These are phyloP conservation scores for Fratercula arctica DNA, from an alignment of 2,797 vertebrate species.

Conservation along the genomic window DNA sequence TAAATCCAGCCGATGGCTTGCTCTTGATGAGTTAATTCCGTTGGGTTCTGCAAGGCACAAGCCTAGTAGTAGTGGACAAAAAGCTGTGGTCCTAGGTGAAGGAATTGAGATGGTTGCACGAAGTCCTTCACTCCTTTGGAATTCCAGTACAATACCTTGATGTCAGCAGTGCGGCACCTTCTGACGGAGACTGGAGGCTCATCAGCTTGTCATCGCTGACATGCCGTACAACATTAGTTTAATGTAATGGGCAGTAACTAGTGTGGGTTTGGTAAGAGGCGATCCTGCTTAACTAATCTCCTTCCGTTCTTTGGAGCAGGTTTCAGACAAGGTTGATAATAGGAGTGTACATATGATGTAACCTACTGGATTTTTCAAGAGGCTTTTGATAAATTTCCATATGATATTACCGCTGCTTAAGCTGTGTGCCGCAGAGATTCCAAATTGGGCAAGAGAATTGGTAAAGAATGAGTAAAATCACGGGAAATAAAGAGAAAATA, in stretches of 20 bases:
- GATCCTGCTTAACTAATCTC: conserved; percentile 54
- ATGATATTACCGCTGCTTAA: conserved; percentile 32
- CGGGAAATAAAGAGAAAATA: conserved; percentile 19
- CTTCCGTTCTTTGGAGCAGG: conserved; percentile 14
- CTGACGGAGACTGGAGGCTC: not conserved
- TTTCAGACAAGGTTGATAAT: conserved; percentile 43
- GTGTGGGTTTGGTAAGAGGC: conserved; percentile 29
- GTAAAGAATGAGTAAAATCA: not conserved
- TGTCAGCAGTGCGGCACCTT: not conserved
- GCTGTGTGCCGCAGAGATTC: not conserved
- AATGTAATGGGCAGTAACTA: conserved; percentile 22
- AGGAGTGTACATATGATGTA: conserved; percentile 27
- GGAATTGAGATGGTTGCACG: not conserved
- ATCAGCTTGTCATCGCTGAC: not conserved
- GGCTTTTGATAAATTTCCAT: conserved; percentile 61
- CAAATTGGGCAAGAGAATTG: conserved; percentile 16
- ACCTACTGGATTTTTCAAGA: conserved; percentile 61
- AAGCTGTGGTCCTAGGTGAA: not conserved
- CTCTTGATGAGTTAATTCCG: not conserved
- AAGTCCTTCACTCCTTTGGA: not conserved
- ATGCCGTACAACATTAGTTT: conserved; percentile 25
- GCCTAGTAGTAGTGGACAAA: rapidly evolving
- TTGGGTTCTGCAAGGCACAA: not conserved
- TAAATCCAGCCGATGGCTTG: not conserved
- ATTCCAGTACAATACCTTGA: not conserved